Percentiles rank a stretch among this genome's conserved stretches.
Evolutionary conservation across 2,113 vertebrate genomes (phyloP).

Genomic region (Mobula birostris): DNA sequence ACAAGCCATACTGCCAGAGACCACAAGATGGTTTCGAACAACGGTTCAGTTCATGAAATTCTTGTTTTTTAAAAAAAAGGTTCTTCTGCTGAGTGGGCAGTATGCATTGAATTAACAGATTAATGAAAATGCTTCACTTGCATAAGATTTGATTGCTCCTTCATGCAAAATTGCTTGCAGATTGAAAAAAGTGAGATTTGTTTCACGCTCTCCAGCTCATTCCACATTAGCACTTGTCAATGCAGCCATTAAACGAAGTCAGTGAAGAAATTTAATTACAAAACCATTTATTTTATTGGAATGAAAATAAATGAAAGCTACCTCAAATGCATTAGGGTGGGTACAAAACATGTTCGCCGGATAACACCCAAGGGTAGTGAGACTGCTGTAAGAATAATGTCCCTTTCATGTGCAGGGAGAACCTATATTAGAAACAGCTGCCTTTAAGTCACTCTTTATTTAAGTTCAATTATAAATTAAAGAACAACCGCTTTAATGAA

Average conservation of each 20-base stretch:
- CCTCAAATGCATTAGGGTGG: constrained; percentile 87
- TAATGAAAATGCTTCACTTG: constrained; percentile 81
- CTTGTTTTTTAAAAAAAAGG: constrained; percentile 49
- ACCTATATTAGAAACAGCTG: constrained; percentile 85
- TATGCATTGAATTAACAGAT: constrained; percentile 68
- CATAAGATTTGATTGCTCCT: constrained; percentile 68
- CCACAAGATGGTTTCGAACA: constrained; percentile 84
- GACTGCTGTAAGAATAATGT: constrained; percentile 77
- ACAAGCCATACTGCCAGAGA: constrained; percentile 74
- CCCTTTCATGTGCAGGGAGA: constrained; percentile 70
- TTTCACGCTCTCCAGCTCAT: constrained; percentile 78
- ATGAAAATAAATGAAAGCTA: constrained; percentile 95
- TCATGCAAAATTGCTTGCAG: constrained; percentile 80
- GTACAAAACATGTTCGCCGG: constrained; percentile 83
- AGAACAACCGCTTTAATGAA: constrained; percentile 84
- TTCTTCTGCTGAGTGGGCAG: constrained; percentile 64
- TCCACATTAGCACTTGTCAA: constrained; percentile 96
- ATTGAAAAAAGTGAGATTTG: constrained; percentile 82
- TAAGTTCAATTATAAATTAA: constrained; percentile 82
- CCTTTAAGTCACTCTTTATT: constrained; percentile 79
- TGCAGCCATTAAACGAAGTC: constrained; percentile 85
- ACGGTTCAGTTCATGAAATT: constrained; percentile 74
- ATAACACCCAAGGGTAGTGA: constrained; percentile 86
- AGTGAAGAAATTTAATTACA: constrained; percentile 87
- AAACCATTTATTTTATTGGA: constrained; percentile 96